phyloP scores from a whole-genome alignment of 2,797 vertebrate species.

The Oophaga sylvatica region DNA sequence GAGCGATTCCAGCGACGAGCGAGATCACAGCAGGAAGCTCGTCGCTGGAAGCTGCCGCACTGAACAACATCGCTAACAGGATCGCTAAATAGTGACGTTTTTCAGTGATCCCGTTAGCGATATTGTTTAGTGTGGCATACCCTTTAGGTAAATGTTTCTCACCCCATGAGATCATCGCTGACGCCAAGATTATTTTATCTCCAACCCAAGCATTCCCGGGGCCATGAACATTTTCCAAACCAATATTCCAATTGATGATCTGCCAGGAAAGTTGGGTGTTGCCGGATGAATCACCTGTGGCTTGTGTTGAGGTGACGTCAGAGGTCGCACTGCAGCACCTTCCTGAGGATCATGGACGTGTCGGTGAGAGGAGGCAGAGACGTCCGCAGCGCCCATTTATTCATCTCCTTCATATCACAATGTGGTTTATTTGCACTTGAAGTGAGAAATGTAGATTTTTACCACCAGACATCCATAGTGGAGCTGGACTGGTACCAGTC shows the following conservation, averaged over 20 bases:
- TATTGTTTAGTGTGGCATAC: no score
- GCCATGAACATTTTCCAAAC: not conserved
- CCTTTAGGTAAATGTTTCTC: not conserved
- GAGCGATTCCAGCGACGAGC: no score
- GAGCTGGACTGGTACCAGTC: not conserved
- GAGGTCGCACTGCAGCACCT: not conserved
- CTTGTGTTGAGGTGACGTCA: not conserved
- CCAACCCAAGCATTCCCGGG: not conserved
- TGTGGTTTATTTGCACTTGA: not conserved
- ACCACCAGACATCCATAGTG: not conserved
- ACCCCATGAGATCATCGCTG: constrained; percentile 13
- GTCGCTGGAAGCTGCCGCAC: no score
- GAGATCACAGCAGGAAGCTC: no score
- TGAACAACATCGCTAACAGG: no score
- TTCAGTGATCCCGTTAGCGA: no score
- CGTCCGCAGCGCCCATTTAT: not conserved
- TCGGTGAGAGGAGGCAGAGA: constrained; percentile 13
- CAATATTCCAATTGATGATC: not conserved
- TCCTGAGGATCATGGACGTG: not conserved
- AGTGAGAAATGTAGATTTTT: not conserved
- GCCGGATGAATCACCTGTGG: not conserved
- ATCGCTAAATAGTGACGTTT: no score
- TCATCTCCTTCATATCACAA: not conserved
- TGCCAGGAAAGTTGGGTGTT: constrained; percentile 24
- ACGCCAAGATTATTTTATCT: not conserved